phyloP scores from a whole-genome alignment of 2,888 invertebrate genomes.

The Eilema caniola region DNA sequence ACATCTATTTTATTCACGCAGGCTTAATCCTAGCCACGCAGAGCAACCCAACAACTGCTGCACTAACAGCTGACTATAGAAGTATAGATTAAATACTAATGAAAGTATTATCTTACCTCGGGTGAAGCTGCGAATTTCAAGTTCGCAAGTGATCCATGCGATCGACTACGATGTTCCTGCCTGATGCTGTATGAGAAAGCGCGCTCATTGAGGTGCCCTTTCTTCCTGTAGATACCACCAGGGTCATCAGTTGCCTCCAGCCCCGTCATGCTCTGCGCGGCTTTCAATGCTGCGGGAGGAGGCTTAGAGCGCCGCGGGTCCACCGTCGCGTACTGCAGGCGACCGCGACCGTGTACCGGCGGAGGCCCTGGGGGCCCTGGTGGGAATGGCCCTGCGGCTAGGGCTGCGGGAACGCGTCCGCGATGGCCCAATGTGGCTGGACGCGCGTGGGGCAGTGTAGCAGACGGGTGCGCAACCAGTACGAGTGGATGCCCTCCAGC shows the following conservation, averaged over 20 bases:
- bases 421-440: slow-evolving; percentile 86
- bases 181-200: slow-evolving; percentile 98
- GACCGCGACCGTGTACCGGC: slow-evolving; percentile 72
- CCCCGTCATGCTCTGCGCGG: slow-evolving; percentile 90
- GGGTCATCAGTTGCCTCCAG: slow-evolving; percentile 88
- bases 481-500: slow-evolving; percentile 82
- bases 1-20: not conserved
- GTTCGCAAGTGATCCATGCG: slow-evolving; percentile 96
- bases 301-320: slow-evolving; percentile 89
- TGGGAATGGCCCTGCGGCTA: slow-evolving; percentile 79
- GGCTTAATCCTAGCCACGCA: not conserved
- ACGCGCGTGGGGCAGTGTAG: slow-evolving; percentile 79
- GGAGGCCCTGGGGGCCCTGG: slow-evolving; percentile 71
- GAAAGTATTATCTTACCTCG: slow-evolving; percentile 71
- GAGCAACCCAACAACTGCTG: not conserved
- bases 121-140: slow-evolving; percentile 94
- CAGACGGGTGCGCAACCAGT: slow-evolving; percentile 80
- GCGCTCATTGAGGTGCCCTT: slow-evolving; percentile 96
- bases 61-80: not conserved
- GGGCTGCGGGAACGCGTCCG: slow-evolving; percentile 87
- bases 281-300: slow-evolving; percentile 88
- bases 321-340: slow-evolving; percentile 88
- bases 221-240: slow-evolving; percentile 94
- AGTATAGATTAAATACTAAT: not conserved
- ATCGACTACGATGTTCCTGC: slow-evolving; percentile 96